Conservation (phyloP, 1,140 invertebrate species). For the Paramacrobiotus metropolitanus region DNA sequence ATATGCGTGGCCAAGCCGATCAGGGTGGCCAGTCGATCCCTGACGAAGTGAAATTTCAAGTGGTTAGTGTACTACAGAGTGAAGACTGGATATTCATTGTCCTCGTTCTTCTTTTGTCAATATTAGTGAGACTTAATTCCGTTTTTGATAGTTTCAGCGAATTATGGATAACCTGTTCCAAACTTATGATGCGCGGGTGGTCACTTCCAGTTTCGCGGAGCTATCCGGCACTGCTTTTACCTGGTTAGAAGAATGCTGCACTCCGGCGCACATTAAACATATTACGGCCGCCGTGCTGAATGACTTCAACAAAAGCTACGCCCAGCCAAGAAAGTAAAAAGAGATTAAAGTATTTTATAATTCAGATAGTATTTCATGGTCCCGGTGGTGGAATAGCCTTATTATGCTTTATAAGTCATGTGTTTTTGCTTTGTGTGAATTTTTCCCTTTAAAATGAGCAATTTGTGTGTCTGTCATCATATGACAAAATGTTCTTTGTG, state of each 20-base stretch:
- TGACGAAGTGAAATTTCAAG: slow-evolving; percentile 83
- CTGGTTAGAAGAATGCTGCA: slow-evolving; percentile 90
- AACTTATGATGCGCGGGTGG: slow-evolving; percentile 58
- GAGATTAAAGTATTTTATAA: no score
- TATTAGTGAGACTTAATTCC: not conserved
- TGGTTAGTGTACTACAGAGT: slow-evolving; percentile 35
- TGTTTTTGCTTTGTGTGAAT: no score
- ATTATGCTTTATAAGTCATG: no score
- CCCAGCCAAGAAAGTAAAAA: no score
- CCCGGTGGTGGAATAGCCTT: no score
- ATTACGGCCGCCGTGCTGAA: not conserved
- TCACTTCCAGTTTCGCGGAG: slow-evolving; percentile 71
- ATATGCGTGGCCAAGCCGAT: slow-evolving; percentile 71
- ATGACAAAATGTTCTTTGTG: no score
- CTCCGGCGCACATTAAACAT: slow-evolving; percentile 39
- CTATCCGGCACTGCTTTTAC: slow-evolving; percentile 74
- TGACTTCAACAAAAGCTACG: not conserved
- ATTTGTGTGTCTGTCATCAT: no score
- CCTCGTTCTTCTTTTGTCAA: not conserved
- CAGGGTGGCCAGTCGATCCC: slow-evolving; percentile 61
- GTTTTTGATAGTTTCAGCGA: slow-evolving; percentile 52
- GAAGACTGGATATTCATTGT: not conserved
- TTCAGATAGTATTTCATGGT: no score
- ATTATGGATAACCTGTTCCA: slow-evolving; percentile 80
- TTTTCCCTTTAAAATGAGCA: no score